Evolutionary conservation across 2,888 invertebrate species (phyloP), one percentile per base, ranked within the genome.

Genomic region (Nemotelus pantherinus): DNA sequence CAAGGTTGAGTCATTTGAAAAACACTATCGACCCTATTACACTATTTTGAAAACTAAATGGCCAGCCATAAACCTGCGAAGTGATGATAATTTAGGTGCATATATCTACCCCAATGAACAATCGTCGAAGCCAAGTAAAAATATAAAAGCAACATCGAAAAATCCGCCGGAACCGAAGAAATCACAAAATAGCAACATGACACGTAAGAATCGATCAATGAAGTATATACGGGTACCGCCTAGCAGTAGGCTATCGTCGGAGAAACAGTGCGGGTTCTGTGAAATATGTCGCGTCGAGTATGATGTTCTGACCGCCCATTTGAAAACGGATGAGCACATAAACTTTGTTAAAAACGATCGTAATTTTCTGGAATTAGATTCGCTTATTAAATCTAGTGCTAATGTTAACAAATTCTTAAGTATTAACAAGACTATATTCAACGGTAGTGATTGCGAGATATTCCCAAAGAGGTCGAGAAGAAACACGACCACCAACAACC

Each of bases 261-360:
- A 87, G 2, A 86, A 87, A 65, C 87, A 89, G 80, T 90, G 90
- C 63, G 94, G 94, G 39, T 94, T 93, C 84, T 94, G 94, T 88
- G 94, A 94, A 87, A 92, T 95, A 86, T 95, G 95, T 86, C 93
- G 92, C 84, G 88, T 91, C 70, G 93, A 93, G 82, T 95, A 93
- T 86, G 89, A 89, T 78, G 92, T 92, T 83, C 88, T 93, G 10
- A 90, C 90, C 25, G 89, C 92, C 80, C 95, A 95, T 84, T 88
- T 94, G 41, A 91, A 92, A 81, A 93, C 93, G 48, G 92, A 93
- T 82, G 91, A 92, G 82, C 95, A 95, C 86, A 87, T 91, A 77
- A 91, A 91, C 80, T 93, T 93, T 85, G 92, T 93, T 50, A 90
- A 91, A 77, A 93, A 94, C 85, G 91, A 92, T 82, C 90, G 90